Evolutionary conservation across 2,797 vertebrate genomes (phyloP).

Genomic region (Notolabrus celidotus): DNA sequence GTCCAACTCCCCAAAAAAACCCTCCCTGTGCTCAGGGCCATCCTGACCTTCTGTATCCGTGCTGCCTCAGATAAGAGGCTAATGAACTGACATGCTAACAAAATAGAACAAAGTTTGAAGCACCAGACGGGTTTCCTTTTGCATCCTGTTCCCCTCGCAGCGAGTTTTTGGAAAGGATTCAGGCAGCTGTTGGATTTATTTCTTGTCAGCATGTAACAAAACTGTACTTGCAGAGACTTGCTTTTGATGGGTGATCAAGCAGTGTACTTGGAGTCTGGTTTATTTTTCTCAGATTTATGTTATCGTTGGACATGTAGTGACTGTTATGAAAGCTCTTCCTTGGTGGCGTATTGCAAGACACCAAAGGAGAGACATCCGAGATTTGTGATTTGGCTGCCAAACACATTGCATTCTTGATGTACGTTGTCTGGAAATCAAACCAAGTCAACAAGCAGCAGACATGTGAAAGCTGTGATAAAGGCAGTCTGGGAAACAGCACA

Average conservation of each 20-base stretch:
- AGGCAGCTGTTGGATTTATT: background rate
- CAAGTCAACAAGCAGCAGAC: slow-evolving; percentile 5
- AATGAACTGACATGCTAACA: slow-evolving; percentile 54
- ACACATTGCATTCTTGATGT: background rate
- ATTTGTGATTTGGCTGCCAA: slow-evolving; percentile 14
- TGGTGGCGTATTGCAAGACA: slow-evolving; percentile 19
- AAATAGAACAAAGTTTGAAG: slow-evolving; percentile 31
- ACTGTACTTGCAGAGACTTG: slow-evolving; percentile 16
- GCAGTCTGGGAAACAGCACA: background rate
- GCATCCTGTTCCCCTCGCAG: background rate
- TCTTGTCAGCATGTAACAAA: background rate
- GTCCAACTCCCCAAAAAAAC: slow-evolving; percentile 19
- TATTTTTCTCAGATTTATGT: slow-evolving; percentile 12
- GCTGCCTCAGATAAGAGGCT: slow-evolving; percentile 57
- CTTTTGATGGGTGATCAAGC: background rate
- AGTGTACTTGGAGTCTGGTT: slow-evolving; percentile 2
- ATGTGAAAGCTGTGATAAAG: background rate
- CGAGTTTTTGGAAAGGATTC: background rate
- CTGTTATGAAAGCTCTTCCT: slow-evolving; percentile 13
- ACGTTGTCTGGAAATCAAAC: slow-evolving; percentile 12
- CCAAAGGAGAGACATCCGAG: background rate
- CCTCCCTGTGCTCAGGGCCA: slow-evolving; percentile 55
- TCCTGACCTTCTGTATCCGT: slow-evolving; percentile 56
- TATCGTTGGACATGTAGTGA: slow-evolving; percentile 3
- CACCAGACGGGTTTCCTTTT: background rate